Conservation (phyloP, 2,113 vertebrate genomes). For the Sapajus apella region DNA sequence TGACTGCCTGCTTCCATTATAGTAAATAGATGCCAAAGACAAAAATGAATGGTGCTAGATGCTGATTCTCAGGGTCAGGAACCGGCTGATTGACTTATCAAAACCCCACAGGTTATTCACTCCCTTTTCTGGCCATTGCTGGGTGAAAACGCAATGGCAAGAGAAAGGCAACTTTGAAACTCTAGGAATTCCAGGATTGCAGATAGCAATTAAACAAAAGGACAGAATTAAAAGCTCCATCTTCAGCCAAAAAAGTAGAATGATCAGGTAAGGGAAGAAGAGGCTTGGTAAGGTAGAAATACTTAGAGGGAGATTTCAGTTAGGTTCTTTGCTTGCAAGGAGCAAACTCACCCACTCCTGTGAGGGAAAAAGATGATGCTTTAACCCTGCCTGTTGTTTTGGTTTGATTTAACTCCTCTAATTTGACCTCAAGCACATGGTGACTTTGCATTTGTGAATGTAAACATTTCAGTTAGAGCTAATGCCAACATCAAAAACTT, state of each 20-base stretch:
- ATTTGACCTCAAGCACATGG: not conserved
- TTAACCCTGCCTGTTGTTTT: not conserved
- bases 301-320: not conserved
- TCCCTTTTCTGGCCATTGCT: not conserved
- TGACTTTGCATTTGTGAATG: not conserved
- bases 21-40: not conserved
- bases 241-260: not conserved
- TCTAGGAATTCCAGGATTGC: not conserved
- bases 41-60: not conserved
- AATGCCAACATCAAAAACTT: not conserved
- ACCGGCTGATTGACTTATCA: not conserved
- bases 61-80: not conserved
- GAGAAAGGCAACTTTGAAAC: not conserved
- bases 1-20: not conserved
- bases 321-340: not conserved
- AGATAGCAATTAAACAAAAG: not conserved
- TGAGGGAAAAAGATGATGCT: not conserved
- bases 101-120: not conserved
- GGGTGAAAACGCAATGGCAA: not conserved
- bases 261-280: not conserved
- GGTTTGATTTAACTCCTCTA: not conserved
- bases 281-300: not conserved
- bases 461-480: not conserved
- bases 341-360: not conserved
- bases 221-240: not conserved